These are phyloP conservation scores for Anabas testudineus DNA, from an alignment of 2,797 vertebrate genomes.

Conservation along the genomic window DNA sequence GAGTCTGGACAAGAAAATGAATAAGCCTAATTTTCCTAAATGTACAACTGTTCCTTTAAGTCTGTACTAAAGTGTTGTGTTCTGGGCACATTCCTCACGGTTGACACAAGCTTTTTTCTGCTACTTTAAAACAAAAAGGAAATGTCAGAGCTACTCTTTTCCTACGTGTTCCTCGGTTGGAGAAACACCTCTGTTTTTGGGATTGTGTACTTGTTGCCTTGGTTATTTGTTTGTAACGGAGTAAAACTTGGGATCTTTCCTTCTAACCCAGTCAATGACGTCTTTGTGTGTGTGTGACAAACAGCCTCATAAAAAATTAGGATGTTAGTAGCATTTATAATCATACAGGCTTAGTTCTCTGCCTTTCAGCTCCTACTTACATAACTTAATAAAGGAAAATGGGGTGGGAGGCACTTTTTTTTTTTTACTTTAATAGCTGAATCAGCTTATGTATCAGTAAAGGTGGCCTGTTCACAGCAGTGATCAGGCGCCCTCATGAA, in stretches of 20 bases:
- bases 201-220: constrained; percentile 9
- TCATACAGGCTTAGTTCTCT: constrained; percentile 13
- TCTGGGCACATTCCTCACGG: background rate
- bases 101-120: background rate
- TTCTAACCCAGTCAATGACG: constrained; percentile 29
- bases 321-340: constrained; percentile 21
- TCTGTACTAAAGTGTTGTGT: background rate
- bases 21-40: background rate
- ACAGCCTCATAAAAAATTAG: constrained; percentile 34
- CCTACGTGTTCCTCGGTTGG: background rate
- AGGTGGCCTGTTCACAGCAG: constrained; percentile 36
- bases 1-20: too few relatives aligned
- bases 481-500: constrained; percentile 16
- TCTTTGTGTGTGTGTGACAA: constrained; percentile 39
- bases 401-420: background rate
- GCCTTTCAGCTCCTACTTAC: constrained; percentile 24
- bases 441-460: constrained; percentile 17
- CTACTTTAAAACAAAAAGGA: background rate
- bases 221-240: constrained; percentile 11
- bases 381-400: constrained; percentile 38
- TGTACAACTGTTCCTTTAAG: background rate
- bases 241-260: background rate
- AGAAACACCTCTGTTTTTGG: background rate
- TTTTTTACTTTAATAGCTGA: constrained; percentile 13
- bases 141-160: background rate